A percentile compares a stretch with the other conserved stretches of the same genome.
Conservation (phyloP, 2,888 invertebrate species). For the Watsonalla cultraria region DNA sequence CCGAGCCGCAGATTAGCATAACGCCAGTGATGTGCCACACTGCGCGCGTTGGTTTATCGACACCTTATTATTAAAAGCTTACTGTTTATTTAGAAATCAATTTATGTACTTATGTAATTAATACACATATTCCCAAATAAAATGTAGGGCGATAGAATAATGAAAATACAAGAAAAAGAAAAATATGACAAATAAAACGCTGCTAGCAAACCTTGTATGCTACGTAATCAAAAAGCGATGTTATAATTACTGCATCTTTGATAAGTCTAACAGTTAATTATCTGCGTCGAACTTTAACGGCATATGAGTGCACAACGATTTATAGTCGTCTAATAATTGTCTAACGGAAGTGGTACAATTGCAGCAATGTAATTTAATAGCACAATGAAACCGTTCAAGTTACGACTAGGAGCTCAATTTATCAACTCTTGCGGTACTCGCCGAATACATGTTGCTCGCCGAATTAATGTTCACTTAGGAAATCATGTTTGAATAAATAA, state of each 20-base stretch:
- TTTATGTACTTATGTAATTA: too few species aligned
- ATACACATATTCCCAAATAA: slow-evolving; percentile 2
- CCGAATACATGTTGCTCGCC: slow-evolving; percentile 28
- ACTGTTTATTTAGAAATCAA: too few species aligned
- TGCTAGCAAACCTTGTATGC: too few species aligned
- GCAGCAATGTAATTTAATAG: slow-evolving; percentile 49
- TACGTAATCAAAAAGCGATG: too few species aligned
- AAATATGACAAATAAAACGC: too few species aligned
- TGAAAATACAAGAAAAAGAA: too few species aligned
- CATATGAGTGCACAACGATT: background rate
- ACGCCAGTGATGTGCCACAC: slow-evolving; percentile 45
- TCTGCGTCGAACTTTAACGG: slow-evolving; percentile 8
- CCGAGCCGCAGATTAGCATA: slow-evolving; percentile 71
- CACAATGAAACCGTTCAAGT: slow-evolving; percentile 44
- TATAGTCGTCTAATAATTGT: slow-evolving; percentile 27
- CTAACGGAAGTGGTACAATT: slow-evolving; percentile 45
- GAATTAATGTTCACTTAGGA: slow-evolving; percentile 20
- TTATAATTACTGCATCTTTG: too few species aligned
- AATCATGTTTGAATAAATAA: slow-evolving; percentile 28
- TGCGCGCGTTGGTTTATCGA: slow-evolving; percentile 14
- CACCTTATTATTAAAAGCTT: slow-evolving; percentile 5
- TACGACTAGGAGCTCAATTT: slow-evolving; percentile 41
- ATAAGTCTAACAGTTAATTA: slow-evolving; percentile 10
- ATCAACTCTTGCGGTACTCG: slow-evolving; percentile 38
- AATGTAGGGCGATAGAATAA: too few species aligned